Evolutionary conservation across 2,113 vertebrate genomes (phyloP).

Genomic region (Amphilophus citrinellus): DNA sequence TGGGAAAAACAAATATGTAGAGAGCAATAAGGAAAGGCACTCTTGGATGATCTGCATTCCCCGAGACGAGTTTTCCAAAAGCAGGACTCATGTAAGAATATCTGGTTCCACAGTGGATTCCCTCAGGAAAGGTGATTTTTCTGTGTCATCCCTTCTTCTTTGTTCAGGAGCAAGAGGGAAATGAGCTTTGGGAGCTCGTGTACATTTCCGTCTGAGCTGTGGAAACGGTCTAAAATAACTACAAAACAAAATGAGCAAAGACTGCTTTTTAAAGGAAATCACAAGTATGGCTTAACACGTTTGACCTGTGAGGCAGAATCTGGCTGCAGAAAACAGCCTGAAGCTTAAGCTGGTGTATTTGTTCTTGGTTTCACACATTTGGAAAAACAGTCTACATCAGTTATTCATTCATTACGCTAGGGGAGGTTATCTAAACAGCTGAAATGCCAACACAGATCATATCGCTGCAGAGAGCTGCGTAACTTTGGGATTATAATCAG

Average conservation of each 20-base stretch:
- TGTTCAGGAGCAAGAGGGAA: conserved; percentile 21
- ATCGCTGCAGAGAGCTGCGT: conserved; percentile 21
- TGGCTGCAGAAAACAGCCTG: conserved; percentile 12
- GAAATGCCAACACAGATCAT: conserved; percentile 51
- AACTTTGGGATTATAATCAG: conserved; percentile 39
- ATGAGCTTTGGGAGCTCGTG: conserved; percentile 45
- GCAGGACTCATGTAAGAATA: not conserved
- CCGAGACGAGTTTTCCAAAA: conserved; percentile 37
- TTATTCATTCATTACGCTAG: conserved; percentile 15
- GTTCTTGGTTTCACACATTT: conserved; percentile 18
- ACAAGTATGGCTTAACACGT: conserved; percentile 15
- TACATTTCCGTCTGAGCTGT: conserved; percentile 1
- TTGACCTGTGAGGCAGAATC: conserved; percentile 12
- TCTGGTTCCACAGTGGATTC: conserved; percentile 15
- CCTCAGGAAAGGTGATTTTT: conserved; percentile 31
- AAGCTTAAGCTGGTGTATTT: not conserved
- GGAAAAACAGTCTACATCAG: conserved; percentile 8
- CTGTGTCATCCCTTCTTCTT: conserved; percentile 38
- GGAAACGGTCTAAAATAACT: conserved; percentile 41
- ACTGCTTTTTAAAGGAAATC: conserved; percentile 14
- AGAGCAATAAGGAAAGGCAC: not conserved
- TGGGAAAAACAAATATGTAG: conserved; percentile 9
- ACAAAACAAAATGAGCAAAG: conserved; percentile 31
- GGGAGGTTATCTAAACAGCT: conserved; percentile 14
- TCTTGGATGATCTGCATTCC: not conserved